Evolutionary conservation across 2,888 invertebrate species (phyloP).

Genomic region (Mythimna ferrago): DNA sequence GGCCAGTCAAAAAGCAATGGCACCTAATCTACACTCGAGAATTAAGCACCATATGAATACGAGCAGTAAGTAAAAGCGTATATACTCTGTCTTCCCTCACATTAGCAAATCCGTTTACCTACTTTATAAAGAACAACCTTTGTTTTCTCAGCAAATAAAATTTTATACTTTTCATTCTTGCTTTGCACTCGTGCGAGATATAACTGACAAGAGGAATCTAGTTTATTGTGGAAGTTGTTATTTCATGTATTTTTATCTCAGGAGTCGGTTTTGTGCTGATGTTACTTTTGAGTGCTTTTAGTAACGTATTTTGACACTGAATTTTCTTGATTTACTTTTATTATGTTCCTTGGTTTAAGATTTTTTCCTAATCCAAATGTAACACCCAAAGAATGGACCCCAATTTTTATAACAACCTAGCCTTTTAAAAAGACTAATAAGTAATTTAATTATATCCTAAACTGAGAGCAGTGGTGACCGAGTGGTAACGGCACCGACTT

Average conservation of each 20-base stretch:
- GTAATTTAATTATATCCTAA: too few relatives aligned
- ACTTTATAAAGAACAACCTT: conserved; percentile 18
- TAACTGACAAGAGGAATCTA: conserved; percentile 32
- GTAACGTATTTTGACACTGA: background rate
- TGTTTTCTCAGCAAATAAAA: conserved; percentile 28
- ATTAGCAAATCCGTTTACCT: conserved; percentile 34
- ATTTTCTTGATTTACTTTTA: background rate
- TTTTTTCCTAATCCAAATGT: too few relatives aligned
- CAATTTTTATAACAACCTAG: too few relatives aligned
- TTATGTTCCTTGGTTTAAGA: background rate
- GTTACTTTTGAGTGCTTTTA: conserved; percentile 1
- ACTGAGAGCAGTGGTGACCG: too few relatives aligned
- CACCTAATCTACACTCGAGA: too few relatives aligned
- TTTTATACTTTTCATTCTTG: conserved; percentile 25
- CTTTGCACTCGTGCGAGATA: conserved; percentile 15
- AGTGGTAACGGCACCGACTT: too few relatives aligned
- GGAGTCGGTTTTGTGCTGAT: background rate
- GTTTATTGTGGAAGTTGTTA: conserved; percentile 35
- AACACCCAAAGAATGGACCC: too few relatives aligned
- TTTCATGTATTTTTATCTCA: conserved; percentile 21
- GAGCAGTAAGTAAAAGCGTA: background rate
- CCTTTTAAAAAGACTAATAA: too few relatives aligned
- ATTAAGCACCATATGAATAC: background rate
- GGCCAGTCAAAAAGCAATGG: too few relatives aligned
- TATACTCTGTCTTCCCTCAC: background rate